phyloP scores from a whole-genome alignment of 1,140 invertebrate species.

The Subanguina moxae region DNA sequence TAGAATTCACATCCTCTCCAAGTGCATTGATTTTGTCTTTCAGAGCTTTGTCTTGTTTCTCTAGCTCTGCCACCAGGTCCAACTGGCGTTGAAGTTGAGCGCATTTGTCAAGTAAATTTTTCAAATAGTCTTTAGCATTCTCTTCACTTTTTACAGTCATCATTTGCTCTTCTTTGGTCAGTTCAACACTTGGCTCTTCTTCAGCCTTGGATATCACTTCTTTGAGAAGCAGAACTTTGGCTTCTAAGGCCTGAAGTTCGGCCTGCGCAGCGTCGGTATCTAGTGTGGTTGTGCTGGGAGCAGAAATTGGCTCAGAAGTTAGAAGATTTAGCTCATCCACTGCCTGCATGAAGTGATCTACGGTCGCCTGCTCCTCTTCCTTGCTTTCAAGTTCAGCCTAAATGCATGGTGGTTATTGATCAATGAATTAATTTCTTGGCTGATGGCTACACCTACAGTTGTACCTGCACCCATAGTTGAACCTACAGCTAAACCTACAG shows the following conservation, averaged over 20 bases:
- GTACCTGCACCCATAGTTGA: too few species aligned
- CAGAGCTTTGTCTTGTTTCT: background rate
- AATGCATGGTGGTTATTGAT: background rate
- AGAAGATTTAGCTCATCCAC: background rate
- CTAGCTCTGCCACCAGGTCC: conserved; percentile 17
- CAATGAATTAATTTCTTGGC: too few species aligned
- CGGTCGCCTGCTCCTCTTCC: background rate
- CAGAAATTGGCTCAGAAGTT: background rate
- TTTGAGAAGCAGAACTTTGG: background rate
- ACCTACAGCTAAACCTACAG: too few species aligned
- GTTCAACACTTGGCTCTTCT: background rate
- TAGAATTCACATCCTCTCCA: background rate
- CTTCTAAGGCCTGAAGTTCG: background rate
- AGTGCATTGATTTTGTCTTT: conserved; percentile 8
- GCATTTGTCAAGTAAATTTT: conserved; percentile 8
- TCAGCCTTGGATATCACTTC: background rate
- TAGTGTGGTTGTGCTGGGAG: too few species aligned
- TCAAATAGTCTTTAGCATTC: conserved; percentile 14
- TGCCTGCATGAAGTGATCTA: background rate
- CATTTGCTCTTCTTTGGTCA: conserved; percentile 15
- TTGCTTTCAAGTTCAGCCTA: conserved; percentile 1
- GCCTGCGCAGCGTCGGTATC: background rate
- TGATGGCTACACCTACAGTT: background rate
- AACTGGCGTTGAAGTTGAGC: conserved; percentile 17
- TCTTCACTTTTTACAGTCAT: background rate